A percentile compares a stretch with the other conserved stretches of the same genome.
Conservation (phyloP, 2,113 vertebrate genomes). For the Nicator chloris region DNA sequence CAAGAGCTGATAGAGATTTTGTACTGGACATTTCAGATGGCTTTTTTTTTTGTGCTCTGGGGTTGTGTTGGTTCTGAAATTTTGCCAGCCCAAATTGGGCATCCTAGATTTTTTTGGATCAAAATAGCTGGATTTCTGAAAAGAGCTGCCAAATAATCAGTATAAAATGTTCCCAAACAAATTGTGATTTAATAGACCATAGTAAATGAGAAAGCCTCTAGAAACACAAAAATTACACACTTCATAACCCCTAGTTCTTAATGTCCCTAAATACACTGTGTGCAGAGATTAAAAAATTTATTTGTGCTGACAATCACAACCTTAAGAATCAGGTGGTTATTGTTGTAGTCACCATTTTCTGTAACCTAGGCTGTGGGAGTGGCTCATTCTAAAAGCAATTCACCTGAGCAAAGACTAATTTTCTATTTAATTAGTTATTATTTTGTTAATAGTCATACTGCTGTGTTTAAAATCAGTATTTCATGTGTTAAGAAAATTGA, state of each 20-base stretch:
- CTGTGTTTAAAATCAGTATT: background rate
- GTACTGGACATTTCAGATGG: background rate
- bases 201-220: background rate
- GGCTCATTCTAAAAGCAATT: background rate
- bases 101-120: background rate
- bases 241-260: background rate
- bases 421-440: background rate
- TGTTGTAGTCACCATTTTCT: background rate
- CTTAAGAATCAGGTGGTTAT: background rate
- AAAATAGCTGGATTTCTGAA: background rate
- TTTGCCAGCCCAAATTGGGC: background rate
- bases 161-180: background rate
- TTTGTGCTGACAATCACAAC: background rate
- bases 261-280: background rate
- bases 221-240: background rate
- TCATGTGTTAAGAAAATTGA: background rate
- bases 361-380: background rate
- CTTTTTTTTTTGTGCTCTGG: background rate
- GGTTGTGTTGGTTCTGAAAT: background rate
- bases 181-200: background rate
- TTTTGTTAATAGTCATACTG: background rate
- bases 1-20: background rate
- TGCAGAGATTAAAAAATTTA: background rate
- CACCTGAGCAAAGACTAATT: background rate
- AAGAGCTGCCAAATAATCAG: background rate